Percentiles rank a stretch among this genome's conserved stretches.
Evolutionary conservation across 1,140 invertebrate genomes (phyloP).

Genomic region (Bombus sibiricus): DNA sequence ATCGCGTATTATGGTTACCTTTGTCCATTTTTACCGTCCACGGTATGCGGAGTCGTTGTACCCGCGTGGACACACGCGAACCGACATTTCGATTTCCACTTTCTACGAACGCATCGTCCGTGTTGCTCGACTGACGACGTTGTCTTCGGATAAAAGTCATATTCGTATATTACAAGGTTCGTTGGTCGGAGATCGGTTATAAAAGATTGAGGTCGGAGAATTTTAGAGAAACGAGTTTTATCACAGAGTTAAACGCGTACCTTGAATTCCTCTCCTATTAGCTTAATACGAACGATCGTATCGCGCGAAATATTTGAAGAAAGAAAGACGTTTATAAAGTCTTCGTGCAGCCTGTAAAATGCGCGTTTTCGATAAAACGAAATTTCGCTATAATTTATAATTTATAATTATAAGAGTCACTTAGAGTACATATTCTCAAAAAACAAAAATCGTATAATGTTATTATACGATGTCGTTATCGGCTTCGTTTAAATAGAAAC

Average conservation of each 20-base stretch:
- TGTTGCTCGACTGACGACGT: background rate
- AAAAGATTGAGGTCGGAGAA: background rate
- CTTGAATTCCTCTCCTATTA: no score
- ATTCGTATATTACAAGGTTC: background rate
- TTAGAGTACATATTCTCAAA: no score
- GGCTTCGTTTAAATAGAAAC: background rate
- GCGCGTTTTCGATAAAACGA: no score
- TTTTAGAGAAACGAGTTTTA: background rate
- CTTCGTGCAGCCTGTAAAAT: no score
- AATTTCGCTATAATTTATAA: no score
- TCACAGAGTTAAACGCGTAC: background rate
- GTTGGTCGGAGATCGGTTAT: background rate
- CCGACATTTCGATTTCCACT: slow-evolving; percentile 25
- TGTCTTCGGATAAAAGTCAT: background rate
- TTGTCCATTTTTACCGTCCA: slow-evolving; percentile 24
- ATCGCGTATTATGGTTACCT: slow-evolving; percentile 28
- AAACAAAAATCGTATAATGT: no score
- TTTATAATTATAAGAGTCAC: no score
- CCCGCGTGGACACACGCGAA: background rate
- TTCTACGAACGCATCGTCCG: slow-evolving; percentile 20
- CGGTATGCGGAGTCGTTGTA: slow-evolving; percentile 31
- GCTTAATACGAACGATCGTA: no score
- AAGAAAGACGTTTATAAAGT: no score
- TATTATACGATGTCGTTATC: no score
- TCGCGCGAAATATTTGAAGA: no score